These are phyloP conservation scores for Daboia siamensis DNA, from an alignment of 2,113 vertebrate genomes.

Conservation along the genomic window DNA sequence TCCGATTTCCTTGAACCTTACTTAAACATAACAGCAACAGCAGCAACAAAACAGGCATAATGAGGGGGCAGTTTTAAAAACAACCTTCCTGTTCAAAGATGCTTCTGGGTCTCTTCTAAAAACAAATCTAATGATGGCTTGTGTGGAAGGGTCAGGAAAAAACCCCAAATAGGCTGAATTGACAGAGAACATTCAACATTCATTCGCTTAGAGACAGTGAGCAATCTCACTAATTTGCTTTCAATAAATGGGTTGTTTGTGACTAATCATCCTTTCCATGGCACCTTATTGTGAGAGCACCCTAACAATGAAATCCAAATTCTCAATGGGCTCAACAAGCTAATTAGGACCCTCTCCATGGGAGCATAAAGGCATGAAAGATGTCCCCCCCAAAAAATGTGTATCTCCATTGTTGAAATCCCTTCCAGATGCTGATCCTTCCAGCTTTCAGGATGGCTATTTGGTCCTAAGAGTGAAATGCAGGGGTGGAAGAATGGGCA, in stretches of 20 bases:
- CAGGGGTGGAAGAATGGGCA: too few relatives aligned
- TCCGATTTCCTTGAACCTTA: not conserved
- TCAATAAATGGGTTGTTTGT: not conserved
- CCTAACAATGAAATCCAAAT: not conserved
- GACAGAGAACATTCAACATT: not conserved
- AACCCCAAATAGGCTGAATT: not conserved
- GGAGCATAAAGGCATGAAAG: too few relatives aligned
- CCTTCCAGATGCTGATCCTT: too few relatives aligned
- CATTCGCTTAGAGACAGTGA: too few relatives aligned
- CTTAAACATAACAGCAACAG: not conserved
- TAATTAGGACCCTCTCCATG: not conserved
- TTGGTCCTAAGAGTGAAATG: too few relatives aligned
- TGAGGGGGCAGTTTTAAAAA: not conserved
- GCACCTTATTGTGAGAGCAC: not conserved
- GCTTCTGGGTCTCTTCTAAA: not conserved
- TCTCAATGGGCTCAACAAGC: not conserved
- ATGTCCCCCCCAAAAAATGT: too few relatives aligned
- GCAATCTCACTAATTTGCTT: too few relatives aligned
- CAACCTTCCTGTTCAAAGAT: not conserved
- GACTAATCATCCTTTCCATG: not conserved
- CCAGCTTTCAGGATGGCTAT: too few relatives aligned
- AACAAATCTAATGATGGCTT: not conserved
- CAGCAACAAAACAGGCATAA: not conserved
- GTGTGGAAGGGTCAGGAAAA: not conserved
- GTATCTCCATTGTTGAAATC: too few relatives aligned